Base-by-base conservation (phyloP, 2,888 invertebrate genomes). In the Scaptomyza parva region DNA sequence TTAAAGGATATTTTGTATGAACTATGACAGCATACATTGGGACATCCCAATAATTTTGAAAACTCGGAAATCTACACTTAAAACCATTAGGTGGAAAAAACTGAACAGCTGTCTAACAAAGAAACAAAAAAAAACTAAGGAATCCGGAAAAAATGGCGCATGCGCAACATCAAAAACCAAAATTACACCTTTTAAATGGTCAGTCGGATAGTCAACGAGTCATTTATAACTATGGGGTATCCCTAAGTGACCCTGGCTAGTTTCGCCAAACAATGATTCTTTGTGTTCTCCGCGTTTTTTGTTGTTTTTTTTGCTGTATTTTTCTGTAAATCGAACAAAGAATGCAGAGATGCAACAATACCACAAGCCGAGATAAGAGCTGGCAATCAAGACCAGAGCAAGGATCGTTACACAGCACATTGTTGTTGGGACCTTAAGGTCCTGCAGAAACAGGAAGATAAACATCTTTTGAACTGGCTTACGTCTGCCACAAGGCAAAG, bases 181-280 rank as follows among this genome's bases (percentile, higher is more conserved):
- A 86, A 88, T 82, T 86, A 88, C 85, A 88, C 85, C 80, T 89
- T 88, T 89, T 65, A 84, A 76, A 77, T 84, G 79, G 87, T 88
- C 62, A 63, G 67, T 26, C 55, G 55, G 58, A 51, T 61, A 63
- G 67, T 39, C 55, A 63, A 51, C 39, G 30, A 58, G n/a, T 63
- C 65, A 71, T 69, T 75, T 58, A 60, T 70, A 66, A 41, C 69
- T 66, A 28, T 61, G 67, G 64, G 68, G 45, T 47, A 54, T 69
- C 48, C 79, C 79, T 68, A 63, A 69, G 54, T 74, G 74, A 76
- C 40, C 67, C 74, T 70, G 87, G 72, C 87, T 81, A 86, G 77
- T 79, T 73, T 54, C 67, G 55, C 58, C 55, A 66, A 68, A 75
- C 68, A 71, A 57, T 65, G 51, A 58, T 61, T 40, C 65, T 70